Evolutionary conservation across 1,140 invertebrate species (phyloP), one percentile per base, ranked within the genome.

Genomic region (Hylyphantes graminicola): DNA sequence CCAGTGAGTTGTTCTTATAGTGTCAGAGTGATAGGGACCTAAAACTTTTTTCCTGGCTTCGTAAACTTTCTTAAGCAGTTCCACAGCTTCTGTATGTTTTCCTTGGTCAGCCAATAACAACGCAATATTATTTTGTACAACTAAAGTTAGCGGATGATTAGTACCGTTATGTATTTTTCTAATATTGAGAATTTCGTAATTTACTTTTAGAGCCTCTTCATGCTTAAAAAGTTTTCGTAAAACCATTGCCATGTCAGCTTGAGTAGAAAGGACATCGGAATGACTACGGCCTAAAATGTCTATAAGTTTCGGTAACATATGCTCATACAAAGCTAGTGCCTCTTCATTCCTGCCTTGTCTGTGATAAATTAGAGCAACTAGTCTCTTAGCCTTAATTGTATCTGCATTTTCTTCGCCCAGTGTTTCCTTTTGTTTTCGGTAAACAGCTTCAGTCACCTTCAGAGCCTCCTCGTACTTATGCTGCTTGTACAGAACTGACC

Each of bases 21-120:
- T 88, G 76, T 88, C 87, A 19, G 86, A 51, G 81, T 88, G 85
- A 78, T 87, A 67, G 10, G 21, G 10, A 10, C 88, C 88, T 57
- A 89, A 79, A 55, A 86, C 61, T 17, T 65, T 80, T 75, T 86
- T 87, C n/a, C 79, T 85, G 6, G 73, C 85, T 61, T 88, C 70
- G 17, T 86, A 87, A 21, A 88, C 87, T 72, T 86, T 55, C 82
- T 86, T 74, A 74, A 72, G 87, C 12, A 87, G 65, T 15, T 13
- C 10, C 15, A 79, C 17, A 50, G 84, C 80, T 59, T 85, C 78
- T 13, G 53, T 51, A 5, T 13, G n/a, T n/a, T 73, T 85, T 35
- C 19, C 48, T 72, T 67, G 50, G n/a, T 13, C 19, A n/a, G 8
- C 9, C 8, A 85, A 35, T 13, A 72, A 17, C 7, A 48, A 13